phyloP scores from a whole-genome alignment of 2,113 vertebrate genomes.

The Struthidea cinerea region DNA sequence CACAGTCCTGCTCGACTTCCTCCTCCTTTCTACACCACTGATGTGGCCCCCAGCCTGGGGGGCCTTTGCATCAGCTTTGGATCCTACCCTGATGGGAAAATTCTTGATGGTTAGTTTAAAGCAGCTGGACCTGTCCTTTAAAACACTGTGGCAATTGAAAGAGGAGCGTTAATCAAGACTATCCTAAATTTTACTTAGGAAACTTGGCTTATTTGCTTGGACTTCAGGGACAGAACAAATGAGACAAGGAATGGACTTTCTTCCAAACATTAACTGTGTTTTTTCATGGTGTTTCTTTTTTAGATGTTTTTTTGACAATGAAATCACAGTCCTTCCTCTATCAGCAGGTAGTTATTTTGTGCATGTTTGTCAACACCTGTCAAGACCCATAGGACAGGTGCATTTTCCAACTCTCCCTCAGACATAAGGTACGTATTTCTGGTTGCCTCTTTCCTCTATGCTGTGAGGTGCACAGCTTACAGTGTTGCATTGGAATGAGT shows the following conservation, averaged over 20 bases:
- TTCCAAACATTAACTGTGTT: not conserved
- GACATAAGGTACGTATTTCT: not conserved
- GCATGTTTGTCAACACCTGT: not conserved
- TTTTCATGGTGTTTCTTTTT: not conserved
- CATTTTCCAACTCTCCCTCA: not conserved
- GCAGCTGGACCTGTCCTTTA: not conserved
- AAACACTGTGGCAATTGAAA: not conserved
- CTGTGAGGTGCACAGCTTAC: not conserved
- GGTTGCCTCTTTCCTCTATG: not conserved
- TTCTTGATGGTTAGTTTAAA: not conserved
- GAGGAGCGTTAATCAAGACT: not conserved
- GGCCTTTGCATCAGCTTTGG: not conserved
- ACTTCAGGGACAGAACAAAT: not conserved
- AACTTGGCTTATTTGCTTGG: not conserved
- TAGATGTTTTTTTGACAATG: not conserved
- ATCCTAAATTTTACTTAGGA: not conserved
- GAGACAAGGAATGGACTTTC: not conserved
- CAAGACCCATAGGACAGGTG: not conserved
- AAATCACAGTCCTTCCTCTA: not conserved
- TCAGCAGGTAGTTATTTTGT: accelerated
- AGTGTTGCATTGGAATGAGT: not conserved
- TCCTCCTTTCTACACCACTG: not conserved
- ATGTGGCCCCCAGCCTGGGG: not conserved
- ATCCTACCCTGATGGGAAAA: not conserved
- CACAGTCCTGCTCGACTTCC: not conserved